These are phyloP conservation scores for Metaphire vulgaris DNA, from an alignment of 1,140 invertebrate genomes.

Conservation along the genomic window DNA sequence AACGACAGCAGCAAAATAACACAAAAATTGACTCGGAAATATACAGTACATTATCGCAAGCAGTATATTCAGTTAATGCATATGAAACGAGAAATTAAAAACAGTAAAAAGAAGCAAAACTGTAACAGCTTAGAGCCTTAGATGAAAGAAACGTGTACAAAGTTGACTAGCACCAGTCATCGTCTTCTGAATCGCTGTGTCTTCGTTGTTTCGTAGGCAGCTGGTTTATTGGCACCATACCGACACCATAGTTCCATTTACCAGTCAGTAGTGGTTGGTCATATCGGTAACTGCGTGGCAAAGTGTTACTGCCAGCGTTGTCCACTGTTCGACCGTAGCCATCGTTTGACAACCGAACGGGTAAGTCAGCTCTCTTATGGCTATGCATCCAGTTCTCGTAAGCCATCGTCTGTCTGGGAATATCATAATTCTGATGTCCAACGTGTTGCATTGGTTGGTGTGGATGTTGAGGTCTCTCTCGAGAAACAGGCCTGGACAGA, in stretches of 20 bases:
- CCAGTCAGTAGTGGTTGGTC: slow-evolving; percentile 26
- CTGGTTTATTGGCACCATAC: slow-evolving; percentile 9
- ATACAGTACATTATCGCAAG: neutral
- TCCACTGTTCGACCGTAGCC: neutral
- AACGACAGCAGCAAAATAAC: too few species aligned
- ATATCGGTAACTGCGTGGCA: neutral
- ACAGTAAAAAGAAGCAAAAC: neutral
- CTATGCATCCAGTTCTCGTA: neutral
- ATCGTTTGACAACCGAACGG: neutral
- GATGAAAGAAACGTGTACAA: neutral
- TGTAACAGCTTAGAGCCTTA: neutral
- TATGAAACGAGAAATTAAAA: neutral
- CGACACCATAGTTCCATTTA: neutral
- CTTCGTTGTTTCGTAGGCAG: slow-evolving; percentile 27
- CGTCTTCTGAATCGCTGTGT: slow-evolving; percentile 49
- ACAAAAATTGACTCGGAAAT: too few species aligned
- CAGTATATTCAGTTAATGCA: neutral
- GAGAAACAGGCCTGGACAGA: too few species aligned
- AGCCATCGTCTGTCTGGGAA: neutral
- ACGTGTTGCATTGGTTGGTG: neutral
- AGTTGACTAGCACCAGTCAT: slow-evolving; percentile 50
- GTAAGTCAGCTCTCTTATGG: neutral
- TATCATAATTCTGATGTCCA: slow-evolving; percentile 4
- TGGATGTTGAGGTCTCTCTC: neutral
- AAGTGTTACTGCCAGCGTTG: neutral